A percentile compares a stretch with the other conserved stretches of the same genome.
phyloP scores from a whole-genome alignment of 2,113 vertebrate species.

The Clarias gariepinus region DNA sequence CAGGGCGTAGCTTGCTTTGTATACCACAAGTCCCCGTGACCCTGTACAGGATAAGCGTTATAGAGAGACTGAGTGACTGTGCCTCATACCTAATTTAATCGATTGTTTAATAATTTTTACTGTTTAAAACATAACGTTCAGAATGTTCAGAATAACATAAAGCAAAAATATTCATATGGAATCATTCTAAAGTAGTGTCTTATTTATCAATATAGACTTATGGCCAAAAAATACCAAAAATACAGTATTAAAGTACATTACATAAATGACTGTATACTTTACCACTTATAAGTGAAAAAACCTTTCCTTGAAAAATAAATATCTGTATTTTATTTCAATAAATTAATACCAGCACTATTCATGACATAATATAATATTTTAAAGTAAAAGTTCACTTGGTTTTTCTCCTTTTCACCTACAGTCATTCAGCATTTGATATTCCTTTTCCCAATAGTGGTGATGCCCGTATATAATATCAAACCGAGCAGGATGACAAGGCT shows the following conservation, averaged over 20 bases:
- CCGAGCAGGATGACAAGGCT: conserved; percentile 6
- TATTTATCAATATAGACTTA: background rate
- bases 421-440: conserved; percentile 2
- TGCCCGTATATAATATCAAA: conserved; percentile 4
- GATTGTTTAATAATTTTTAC: background rate
- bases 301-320: no score
- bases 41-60: no score
- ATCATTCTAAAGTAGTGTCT: background rate
- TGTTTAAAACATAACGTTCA: background rate
- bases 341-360: no score
- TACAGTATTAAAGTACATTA: no score
- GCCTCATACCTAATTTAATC: background rate
- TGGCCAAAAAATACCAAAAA: background rate
- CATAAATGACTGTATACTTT: no score
- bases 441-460: background rate
- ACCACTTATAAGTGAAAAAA: no score
- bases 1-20: no score
- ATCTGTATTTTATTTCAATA: no score
- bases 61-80: no score
- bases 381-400: background rate
- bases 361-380: background rate
- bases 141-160: no score
- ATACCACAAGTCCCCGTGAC: no score
- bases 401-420: background rate
- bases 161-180: no score